Base-by-base conservation (phyloP, 2,888 invertebrate genomes). In the Drymonia ruficornis region DNA sequence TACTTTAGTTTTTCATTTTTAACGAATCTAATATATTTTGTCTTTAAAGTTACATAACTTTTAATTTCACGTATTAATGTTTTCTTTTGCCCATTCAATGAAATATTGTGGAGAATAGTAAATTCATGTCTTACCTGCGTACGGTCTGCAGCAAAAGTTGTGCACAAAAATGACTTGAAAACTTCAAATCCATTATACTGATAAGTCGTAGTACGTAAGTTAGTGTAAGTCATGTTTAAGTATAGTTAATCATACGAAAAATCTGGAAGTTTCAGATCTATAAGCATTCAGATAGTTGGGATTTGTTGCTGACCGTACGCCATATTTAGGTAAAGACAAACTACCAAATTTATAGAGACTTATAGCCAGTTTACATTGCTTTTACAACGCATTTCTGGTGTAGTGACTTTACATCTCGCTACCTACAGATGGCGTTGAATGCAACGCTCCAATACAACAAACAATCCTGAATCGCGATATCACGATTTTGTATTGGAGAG, bases 11-110 rank as follows among this genome's bases (percentile, higher is more conserved):
- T 69, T 53, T 62, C 49, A 54, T 43, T 9, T 70, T 55, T 42
- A 59, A 55, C 60, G 55, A 59, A 57, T 50, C 55, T 59, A 52
- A 36, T 56, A 65, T 72, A 60, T 60, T 69, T 72, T 72, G 53
- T 61, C 61, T 61, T 19, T 12, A 43, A 8, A 43, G 19, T 15
- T n/a, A 38, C n/a, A 6, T 43, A 45, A 46, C 29, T 13, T 46
- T 70, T 72, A 57, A 60, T 71, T 70, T 63, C 44, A 56, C 60
- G 61, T 64, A 65, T 50, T 59, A 46, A 49, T 54, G 7, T 28
- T 52, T 50, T 49, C 6, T 46, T 46, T 52, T 54, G 43, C 47
- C 51, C 55, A 53, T 68, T 68, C 61, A 60, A 69, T 71, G 52
- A 55, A 61, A 45, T 47, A 38, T 55, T 11, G 2, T 0, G n/a